Conservation (phyloP, 2,797 vertebrate species). For the Melanotaenia nigrans region DNA sequence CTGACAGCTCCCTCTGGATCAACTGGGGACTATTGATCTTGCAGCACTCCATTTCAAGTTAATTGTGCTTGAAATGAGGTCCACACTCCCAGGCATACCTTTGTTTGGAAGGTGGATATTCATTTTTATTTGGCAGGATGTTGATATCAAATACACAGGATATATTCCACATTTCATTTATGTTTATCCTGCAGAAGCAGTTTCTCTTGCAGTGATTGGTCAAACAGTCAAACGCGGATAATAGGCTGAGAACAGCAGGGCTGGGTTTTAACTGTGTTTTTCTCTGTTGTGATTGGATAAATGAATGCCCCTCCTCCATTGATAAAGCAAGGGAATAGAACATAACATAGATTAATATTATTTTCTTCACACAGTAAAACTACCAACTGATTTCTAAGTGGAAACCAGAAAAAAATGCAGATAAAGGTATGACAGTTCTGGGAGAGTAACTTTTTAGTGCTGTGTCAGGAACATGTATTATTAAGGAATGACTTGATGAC, state of each 20-base stretch:
- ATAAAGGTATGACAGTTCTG: conserved; percentile 17
- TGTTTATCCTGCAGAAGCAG: conserved; percentile 74
- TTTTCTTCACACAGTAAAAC: conserved; percentile 20
- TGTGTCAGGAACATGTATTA: conserved; percentile 1
- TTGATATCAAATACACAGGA: conserved; percentile 85
- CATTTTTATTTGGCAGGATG: conserved; percentile 88
- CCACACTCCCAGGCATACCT: conserved; percentile 86
- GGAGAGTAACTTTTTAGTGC: not conserved
- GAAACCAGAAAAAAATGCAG: conserved; percentile 18
- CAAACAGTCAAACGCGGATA: conserved; percentile 66
- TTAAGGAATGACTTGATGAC: not conserved
- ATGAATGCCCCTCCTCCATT: conserved; percentile 50
- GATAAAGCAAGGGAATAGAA: conserved; percentile 15
- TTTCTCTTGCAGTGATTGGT: conserved; percentile 76
- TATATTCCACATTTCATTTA: conserved; percentile 83
- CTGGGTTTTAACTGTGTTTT: conserved; percentile 40
- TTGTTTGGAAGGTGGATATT: conserved; percentile 88
- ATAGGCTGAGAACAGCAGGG: conserved; percentile 42
- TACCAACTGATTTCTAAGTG: conserved; percentile 21
- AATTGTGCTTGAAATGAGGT: conserved; percentile 94
- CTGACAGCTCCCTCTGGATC: conserved; percentile 90
- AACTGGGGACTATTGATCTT: conserved; percentile 92
- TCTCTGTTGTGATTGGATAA: conserved; percentile 60
- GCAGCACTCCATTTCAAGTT: conserved; percentile 92
- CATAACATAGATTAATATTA: not conserved